Base-by-base conservation (phyloP, 2,888 invertebrate genomes). In the Baronia brevicornis region DNA sequence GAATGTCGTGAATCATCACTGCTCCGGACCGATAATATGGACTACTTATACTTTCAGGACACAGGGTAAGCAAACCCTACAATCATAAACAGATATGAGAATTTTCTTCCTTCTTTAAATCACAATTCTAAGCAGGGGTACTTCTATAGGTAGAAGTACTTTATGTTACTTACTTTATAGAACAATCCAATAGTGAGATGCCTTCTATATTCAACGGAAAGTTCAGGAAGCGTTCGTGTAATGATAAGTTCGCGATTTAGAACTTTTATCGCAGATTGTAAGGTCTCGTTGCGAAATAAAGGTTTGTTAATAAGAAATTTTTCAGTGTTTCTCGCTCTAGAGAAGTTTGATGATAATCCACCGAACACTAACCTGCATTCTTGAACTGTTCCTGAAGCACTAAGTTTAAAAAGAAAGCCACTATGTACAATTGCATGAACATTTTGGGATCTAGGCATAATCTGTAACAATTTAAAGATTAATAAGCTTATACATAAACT, bases 381-480 rank as follows among this genome's bases (percentile, higher is more conserved):
- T 10, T 58, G 42, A 1, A 86, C 62, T 7, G 68, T 64, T 40
- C 70, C 41, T 38, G 60, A 21, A 3, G 10, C 8, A 7, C 43
- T 36, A 2, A 71, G 27, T 48, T 61, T 54, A 28, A 90, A 85
- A 0, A 89, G 59, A 54, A 93, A 92, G 4, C 89, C 93, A 6
- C 91, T 91, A 52, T 92, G 90, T 0, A 93, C 89, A 35, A 90
- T 85, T 0, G 92, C 92, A 49, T 90, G 90, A 0, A 91, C 89
- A 53, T 90, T 91, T 72, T 91, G 91, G 1, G 89, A 86, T 36
- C 91, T 75, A 1, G 90, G 88, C 87, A 89, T 90, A 27, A 92
- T 88, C 91, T 93, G 51, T n/a, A 54, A 62, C n/a, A 23, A 10
- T 4, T 10, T n/a, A n/a, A 12, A 5, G 10, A 1, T 3, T n/a